phyloP scores from a whole-genome alignment of 1,140 invertebrate genomes.

The Heliconius himera region DNA sequence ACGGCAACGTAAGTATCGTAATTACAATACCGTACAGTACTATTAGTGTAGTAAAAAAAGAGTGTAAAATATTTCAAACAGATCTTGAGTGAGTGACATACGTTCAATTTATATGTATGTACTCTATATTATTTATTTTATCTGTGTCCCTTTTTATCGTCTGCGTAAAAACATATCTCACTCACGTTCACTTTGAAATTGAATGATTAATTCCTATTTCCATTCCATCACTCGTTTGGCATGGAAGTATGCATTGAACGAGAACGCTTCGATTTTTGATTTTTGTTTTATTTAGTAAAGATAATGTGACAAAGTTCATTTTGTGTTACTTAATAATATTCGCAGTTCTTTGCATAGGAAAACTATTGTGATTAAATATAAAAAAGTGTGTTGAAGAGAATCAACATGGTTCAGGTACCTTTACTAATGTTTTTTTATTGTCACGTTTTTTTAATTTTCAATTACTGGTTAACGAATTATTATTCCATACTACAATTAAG shows the following conservation, averaged over 20 bases:
- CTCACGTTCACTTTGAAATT: conserved; percentile 6
- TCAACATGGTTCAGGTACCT: conserved; percentile 73
- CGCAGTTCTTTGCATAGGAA: neutral
- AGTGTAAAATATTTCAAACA: no score
- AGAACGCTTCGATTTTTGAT: conserved; percentile 25
- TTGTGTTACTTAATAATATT: neutral
- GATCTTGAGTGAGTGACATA: no score
- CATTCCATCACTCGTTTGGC: conserved; percentile 10
- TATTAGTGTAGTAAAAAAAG: no score
- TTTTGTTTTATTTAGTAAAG: conserved; percentile 29
- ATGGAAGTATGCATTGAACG: conserved; percentile 5
- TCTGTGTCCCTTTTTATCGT: neutral
- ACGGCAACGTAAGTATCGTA: no score
- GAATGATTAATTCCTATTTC: conserved; percentile 14
- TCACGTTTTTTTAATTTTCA: conserved; percentile 15
- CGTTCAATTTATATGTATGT: neutral
- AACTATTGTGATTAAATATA: conserved; percentile 16
- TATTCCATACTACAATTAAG: neutral
- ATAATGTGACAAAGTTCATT: conserved; percentile 22
- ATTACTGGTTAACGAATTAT: neutral
- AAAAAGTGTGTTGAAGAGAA: conserved; percentile 24
- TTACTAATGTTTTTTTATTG: conserved; percentile 18
- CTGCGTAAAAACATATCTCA: neutral
- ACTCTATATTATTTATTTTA: neutral
- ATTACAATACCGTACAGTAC: no score